Base-by-base conservation (phyloP, 2,797 vertebrate species). In the Aeoliscus strigatus region DNA sequence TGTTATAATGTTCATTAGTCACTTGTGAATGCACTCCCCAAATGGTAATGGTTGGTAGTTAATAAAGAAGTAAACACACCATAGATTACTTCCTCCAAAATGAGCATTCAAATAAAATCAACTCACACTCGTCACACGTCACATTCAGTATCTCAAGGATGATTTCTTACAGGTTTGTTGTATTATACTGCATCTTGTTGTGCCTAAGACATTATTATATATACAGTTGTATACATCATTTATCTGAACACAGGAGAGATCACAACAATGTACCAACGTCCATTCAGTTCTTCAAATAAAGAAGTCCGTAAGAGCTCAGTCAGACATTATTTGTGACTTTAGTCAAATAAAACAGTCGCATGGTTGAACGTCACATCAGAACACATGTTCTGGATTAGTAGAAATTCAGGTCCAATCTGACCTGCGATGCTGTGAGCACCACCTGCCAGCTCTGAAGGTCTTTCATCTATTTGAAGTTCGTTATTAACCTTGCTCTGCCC, bases 401-500 rank as follows among this genome's bases (percentile, higher is more conserved):
- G 15, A 23, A 2, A 42, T 51, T 51, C 35, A 31, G 53, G 1
- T 31, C 32, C 18, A 18, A 3, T 50, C 40, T 18, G 42, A 66
- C 46, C 39, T 43, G 5, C 42, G 41, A 52, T 35, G 29, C 40
- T 43, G 35, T 34, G 39, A 64, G 57, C 67, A 48, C 50, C 64
- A 72, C 67, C 66, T 75, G 66, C 42, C 59, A 57, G 41, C 66
- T 64, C 70, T 65, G 58, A 51, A 29, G 41, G 65, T 65, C 62
- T 67, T 46, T 66, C 42, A 57, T 48, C 64, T 60, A 67, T 78
- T 75, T 77, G 73, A 82, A 79, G 74, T 69, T 41, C 44, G 54
- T 61, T 54, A 60, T 68, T 83, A 75, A 80, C 79, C 81, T 71
- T 54, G n/a, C 37, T 48, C 42, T 73, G 73, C 71, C 69, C 74